A percentile compares a stretch with the other conserved stretches of the same genome.
Evolutionary conservation across 1,140 invertebrate species (phyloP).

Genomic region (Myzus persicae): DNA sequence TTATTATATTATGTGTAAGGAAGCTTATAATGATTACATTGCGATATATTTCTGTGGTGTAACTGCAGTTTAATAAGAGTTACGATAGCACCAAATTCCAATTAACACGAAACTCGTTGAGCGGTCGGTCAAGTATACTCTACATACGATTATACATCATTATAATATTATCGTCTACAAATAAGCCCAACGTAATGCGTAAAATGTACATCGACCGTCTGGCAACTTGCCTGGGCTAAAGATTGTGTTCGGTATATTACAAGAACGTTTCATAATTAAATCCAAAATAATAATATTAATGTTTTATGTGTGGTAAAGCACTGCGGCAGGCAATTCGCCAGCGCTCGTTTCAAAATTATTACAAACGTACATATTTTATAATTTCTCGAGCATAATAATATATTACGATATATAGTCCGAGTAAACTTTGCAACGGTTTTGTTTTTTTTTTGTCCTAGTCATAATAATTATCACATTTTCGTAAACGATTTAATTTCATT

Average conservation of each 20-base stretch:
- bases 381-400: conserved; percentile 9
- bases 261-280: conserved; percentile 44
- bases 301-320: background rate
- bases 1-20: background rate
- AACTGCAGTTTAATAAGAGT: background rate
- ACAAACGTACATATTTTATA: background rate
- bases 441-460: background rate
- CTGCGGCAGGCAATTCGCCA: conserved; percentile 22
- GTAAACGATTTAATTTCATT: conserved; percentile 26
- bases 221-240: conserved; percentile 17
- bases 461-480: conserved; percentile 16
- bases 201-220: background rate
- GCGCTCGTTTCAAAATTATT: background rate
- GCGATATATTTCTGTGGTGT: background rate
- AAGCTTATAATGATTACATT: background rate
- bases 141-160: background rate
- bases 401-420: background rate
- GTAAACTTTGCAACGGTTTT: background rate
- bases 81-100: background rate
- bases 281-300: conserved; percentile 24
- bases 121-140: background rate
- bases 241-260: background rate
- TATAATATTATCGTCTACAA: conserved; percentile 17
- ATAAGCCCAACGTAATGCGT: background rate
- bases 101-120: conserved; percentile 1